Conservation (phyloP, 2,888 invertebrate species). For the Hesperia comma region DNA sequence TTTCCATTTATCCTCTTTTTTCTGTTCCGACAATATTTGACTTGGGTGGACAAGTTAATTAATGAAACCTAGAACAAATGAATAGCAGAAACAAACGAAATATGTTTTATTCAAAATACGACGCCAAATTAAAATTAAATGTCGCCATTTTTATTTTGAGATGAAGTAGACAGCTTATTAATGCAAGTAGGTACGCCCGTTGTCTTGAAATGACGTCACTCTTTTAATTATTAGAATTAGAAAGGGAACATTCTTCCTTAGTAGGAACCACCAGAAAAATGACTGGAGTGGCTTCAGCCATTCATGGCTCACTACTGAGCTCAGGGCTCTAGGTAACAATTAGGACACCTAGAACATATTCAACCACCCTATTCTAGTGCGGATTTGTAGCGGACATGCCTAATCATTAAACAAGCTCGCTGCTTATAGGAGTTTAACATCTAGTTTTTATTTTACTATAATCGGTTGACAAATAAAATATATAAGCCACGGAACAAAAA, state of each 20-base stretch:
- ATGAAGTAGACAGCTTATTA: constrained; percentile 37
- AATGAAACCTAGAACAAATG: constrained; percentile 72
- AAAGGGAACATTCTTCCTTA: background rate
- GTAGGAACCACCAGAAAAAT: no score
- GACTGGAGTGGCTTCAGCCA: no score
- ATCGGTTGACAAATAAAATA: no score
- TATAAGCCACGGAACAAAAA: no score
- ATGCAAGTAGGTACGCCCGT: constrained; percentile 14
- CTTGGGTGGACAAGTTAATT: constrained; percentile 77
- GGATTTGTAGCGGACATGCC: no score
- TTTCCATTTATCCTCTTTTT: constrained; percentile 72
- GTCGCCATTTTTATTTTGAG: constrained; percentile 16
- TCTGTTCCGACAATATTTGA: constrained; percentile 66
- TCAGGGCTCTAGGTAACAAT: no score
- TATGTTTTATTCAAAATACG: constrained; percentile 35
- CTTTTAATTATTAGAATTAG: background rate
- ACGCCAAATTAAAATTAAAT: constrained; percentile 28
- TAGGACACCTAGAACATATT: no score
- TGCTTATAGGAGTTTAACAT: no score
- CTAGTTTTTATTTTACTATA: no score
- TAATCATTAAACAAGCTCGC: no score
- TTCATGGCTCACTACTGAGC: no score
- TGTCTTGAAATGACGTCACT: background rate
- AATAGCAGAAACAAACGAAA: constrained; percentile 39
- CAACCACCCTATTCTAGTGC: no score